These are phyloP conservation scores for Metridium senile DNA, from an alignment of 92 coral and sea anemone species.

Conservation along the genomic window DNA sequence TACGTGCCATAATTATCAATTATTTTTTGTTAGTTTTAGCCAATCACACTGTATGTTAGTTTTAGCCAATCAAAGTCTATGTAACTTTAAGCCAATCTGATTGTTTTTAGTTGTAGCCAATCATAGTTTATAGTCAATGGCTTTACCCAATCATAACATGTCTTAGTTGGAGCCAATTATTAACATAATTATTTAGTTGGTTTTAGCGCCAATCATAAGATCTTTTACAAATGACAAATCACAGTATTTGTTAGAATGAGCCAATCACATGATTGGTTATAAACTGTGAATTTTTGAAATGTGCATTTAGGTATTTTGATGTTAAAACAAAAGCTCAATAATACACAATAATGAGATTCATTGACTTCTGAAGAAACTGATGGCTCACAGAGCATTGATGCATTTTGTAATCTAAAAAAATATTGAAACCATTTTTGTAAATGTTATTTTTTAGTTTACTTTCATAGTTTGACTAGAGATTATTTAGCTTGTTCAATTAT, in stretches of 20 bases:
- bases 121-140: not conserved
- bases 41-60: not conserved
- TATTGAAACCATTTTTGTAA: constrained; percentile 6
- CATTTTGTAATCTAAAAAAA: too few relatives aligned
- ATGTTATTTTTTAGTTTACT: not conserved
- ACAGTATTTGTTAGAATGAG: not conserved
- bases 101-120: not conserved
- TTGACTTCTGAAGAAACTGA: not conserved
- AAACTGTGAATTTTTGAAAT: not conserved
- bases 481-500: not conserved
- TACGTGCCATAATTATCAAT: too few relatives aligned
- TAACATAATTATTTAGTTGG: too few relatives aligned
- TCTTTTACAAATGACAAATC: not conserved
- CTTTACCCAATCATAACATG: not conserved
- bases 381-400: constrained; percentile 10
- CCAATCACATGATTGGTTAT: not conserved
- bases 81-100: too few relatives aligned
- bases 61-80: constrained; percentile 5
- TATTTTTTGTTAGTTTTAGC: not conserved
- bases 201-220: constrained; percentile 1
- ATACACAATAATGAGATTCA: too few relatives aligned
- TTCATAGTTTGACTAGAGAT: not conserved
- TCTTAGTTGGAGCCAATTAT: not conserved
- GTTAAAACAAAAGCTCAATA: not conserved
- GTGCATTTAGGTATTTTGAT: not conserved